Evolutionary conservation across 2,113 vertebrate genomes (phyloP).

Genomic region (Turnix velox): DNA sequence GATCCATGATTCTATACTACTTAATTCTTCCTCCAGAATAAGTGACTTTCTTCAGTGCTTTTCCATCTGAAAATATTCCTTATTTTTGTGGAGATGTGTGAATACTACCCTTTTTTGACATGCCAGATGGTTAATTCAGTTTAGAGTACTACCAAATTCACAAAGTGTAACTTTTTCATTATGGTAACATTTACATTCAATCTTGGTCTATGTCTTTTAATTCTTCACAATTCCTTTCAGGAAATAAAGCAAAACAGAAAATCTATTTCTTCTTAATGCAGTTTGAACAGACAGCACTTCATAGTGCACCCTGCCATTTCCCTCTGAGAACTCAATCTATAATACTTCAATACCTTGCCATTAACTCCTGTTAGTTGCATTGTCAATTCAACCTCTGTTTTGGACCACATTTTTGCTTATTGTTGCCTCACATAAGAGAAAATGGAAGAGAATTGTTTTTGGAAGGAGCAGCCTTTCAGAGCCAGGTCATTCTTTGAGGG

Average conservation of each 20-base stretch:
- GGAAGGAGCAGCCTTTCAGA: not conserved
- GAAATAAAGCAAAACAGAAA: not conserved
- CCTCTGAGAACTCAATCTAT: not conserved
- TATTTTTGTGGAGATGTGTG: not conserved
- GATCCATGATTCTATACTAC: too few species aligned
- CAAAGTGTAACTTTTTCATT: not conserved
- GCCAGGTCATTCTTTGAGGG: not conserved
- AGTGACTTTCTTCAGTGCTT: not conserved
- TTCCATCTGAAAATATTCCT: not conserved
- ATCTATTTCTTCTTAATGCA: not conserved
- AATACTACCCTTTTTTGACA: not conserved
- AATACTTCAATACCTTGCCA: not conserved
- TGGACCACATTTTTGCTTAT: not conserved
- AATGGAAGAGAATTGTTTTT: not conserved
- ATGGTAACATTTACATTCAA: not conserved
- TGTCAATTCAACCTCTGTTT: not conserved
- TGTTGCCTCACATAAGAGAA: not conserved
- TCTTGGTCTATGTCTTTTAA: not conserved
- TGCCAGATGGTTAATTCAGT: not conserved
- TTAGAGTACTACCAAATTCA: not conserved
- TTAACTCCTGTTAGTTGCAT: not conserved
- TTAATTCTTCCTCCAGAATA: not conserved
- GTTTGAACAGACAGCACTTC: not conserved
- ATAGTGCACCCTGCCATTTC: not conserved
- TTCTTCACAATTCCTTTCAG: not conserved